Percentiles rank a stretch among this genome's conserved stretches.
phyloP scores from a whole-genome alignment of 23 tunicate genomes.

The Styela plicata region DNA sequence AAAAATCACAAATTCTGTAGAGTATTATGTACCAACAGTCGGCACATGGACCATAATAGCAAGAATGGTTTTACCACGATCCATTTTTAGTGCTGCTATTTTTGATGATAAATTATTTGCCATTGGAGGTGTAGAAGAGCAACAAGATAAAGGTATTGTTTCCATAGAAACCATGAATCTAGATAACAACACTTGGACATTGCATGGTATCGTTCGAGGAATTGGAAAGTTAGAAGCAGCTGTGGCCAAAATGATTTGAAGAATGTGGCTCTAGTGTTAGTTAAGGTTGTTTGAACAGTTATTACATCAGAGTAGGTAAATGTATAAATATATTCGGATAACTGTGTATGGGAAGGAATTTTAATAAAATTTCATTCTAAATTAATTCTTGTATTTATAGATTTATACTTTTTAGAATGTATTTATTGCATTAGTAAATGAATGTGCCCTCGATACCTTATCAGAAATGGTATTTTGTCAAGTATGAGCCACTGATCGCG shows the following conservation, averaged over 20 bases:
- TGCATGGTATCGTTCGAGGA: conserved; percentile 16
- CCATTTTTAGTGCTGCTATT: conserved; percentile 10
- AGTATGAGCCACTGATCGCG: no score
- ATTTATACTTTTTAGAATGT: no score
- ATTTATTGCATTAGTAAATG: no score
- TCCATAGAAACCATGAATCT: conserved; percentile 19
- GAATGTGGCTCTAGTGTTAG: no score
- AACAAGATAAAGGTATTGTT: not conserved
- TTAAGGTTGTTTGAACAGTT: no score
- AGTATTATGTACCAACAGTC: conserved; percentile 17
- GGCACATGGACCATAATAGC: conserved; percentile 29
- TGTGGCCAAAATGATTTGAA: not conserved
- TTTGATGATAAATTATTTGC: conserved; percentile 21
- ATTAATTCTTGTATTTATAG: no score
- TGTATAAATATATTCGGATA: no score
- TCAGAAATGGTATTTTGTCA: no score
- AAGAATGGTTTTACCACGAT: conserved; percentile 19
- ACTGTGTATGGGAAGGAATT: no score
- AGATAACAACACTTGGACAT: conserved; percentile 18
- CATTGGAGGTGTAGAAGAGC: conserved; percentile 1
- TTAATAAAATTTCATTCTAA: no score
- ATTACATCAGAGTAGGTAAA: no score
- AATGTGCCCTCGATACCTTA: no score
- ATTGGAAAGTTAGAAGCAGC: conserved; percentile 25
- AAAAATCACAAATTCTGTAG: conserved; percentile 22